Evolutionary conservation across 2,888 invertebrate species (phyloP), one percentile per base, ranked within the genome.

Genomic region (Agrenia bidenticulata): DNA sequence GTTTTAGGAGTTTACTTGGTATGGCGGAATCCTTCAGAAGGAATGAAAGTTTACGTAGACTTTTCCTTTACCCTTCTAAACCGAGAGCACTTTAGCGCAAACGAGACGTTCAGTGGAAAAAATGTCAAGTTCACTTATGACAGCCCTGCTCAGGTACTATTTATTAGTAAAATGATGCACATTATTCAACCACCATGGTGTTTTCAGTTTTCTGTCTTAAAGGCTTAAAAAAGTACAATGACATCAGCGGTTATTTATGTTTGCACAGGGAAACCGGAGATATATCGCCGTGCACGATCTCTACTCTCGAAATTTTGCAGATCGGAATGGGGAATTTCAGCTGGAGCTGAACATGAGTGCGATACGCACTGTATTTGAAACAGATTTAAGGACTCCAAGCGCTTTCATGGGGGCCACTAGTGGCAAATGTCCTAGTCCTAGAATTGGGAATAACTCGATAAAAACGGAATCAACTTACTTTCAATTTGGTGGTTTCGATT

Each of bases 11-110:
- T 89, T 13, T 90, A 88, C 79, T 82, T 91, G 76, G 89, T 89
- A 61, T 88, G 90, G 85, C 85, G 88, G 54, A 88, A 88, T 70
- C 86, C 88, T 5, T 87, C 89, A 75, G 87, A 88, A 73, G 88
- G 88, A 65, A 86, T 89, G 82, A 84, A 87, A 60, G 89, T 89
- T 63, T 88, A 87, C 78, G 87, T 89, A 72, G 91, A 91, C 81
- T 90, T 89, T 80, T 87, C 88, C 57, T 89, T 90, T 80, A 90
- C 89, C 5, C 83, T 90, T 56, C 84, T 90, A 67, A 90, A 90
- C 78, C 85, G 89, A 53, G 89, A 90, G 77, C 90, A 91, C 80
- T 91, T 90, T 80, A 89, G 89, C 67, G 87, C 87, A 77, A 91
- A 90, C 80, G 90, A 90, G 79, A 85, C 86, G 23, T 90, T 89